Evolutionary conservation across 2,888 invertebrate species (phyloP), one percentile per base, ranked within the genome.

Genomic region (Girardia tigrina): DNA sequence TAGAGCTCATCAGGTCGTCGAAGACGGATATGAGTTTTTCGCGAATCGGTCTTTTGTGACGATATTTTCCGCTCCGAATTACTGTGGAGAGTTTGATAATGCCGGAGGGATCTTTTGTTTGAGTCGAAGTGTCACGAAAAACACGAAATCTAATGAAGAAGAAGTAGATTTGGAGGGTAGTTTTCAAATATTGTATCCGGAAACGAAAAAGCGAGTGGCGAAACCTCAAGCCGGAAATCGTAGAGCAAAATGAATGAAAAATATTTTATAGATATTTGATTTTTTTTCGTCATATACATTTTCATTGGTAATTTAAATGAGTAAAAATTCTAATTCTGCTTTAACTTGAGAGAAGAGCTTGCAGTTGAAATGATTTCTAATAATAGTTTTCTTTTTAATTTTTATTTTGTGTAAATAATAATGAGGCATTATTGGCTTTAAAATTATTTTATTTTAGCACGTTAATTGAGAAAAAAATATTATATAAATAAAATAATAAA

Each of bases 21-120:
- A 76, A 76, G 76, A 76, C 69, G 76, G 76, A 14, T 76, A 76
- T 56, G 76, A 76, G 26, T 76, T 76, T 28, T 76, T 42, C 27
- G 76, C 76, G 6, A 76, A 76, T 12, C 8, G 76, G 6, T 73
- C 73, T 4, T 69, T 76, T 26, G 76, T 76, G 4, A 76, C 76
- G 16, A 26, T 76, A 29, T 76, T 76, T 75, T 76, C 76, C 1
- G 76, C 76, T 1, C 76, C 76, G 6, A 76, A 76, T 75, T 76
- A 76, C 75, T 76, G 76, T 56, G 76, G 76, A 27, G 76, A 76
- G 29, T 76, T 76, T 26, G 76, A 76, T 29, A 76, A 76, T 69
- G 76, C 76, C 1, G 76, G 72, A 14, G 76, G 75, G 42, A 75
- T 76, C n/a, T 71, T 75, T 27, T 75, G 75, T 26, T 26, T 75